Percentiles rank a stretch among this genome's conserved stretches.
phyloP scores from a whole-genome alignment of 2,888 invertebrate species.

The Polyommatus icarus region DNA sequence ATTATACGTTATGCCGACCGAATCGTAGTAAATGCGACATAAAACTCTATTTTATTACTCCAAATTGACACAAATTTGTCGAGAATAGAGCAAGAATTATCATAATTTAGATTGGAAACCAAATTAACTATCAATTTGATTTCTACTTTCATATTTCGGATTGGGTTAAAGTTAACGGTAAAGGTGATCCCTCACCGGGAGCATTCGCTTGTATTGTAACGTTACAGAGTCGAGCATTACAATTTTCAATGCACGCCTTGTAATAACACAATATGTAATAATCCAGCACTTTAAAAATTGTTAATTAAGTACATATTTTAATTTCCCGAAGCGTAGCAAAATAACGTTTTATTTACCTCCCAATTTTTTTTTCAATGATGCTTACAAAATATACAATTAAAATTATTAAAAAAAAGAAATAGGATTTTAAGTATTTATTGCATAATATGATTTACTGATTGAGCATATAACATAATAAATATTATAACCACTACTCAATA shows the following conservation, averaged over 20 bases:
- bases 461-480: neutral
- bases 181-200: neutral
- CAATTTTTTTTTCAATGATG: no score
- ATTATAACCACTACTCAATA: constrained; percentile 32
- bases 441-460: no score
- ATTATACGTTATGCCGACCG: constrained; percentile 65
- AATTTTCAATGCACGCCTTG: no score
- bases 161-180: neutral
- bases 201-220: no score
- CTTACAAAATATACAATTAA: no score
- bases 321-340: neutral
- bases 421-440: neutral
- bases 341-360: neutral
- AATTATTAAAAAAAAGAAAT: neutral
- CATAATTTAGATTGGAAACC: constrained; percentile 57
- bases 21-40: constrained; percentile 77
- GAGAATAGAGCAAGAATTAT: constrained; percentile 62
- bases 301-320: no score
- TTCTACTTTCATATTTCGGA: neutral
- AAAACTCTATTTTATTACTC: constrained; percentile 78
- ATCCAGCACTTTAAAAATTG: no score
- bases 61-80: constrained; percentile 76
- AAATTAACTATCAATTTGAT: constrained; percentile 18
- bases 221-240: no score
- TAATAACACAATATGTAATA: no score